Evolutionary conservation across 2,888 invertebrate species (phyloP).

Genomic region (Hirtodrosophila cameraria): DNA sequence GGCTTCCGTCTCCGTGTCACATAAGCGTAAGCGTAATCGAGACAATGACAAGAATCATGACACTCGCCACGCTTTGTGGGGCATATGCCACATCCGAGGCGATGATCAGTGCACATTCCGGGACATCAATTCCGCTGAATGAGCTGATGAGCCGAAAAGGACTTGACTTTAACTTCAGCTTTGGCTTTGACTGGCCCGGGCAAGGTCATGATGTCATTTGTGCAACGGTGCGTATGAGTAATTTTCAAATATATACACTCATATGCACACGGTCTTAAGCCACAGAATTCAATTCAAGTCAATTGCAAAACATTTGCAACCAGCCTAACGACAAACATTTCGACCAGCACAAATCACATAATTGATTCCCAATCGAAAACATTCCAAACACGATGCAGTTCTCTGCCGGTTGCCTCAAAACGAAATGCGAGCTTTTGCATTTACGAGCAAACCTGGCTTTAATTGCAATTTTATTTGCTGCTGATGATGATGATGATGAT

Average conservation of each 20-base stretch:
- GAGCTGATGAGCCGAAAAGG: conserved; percentile 2
- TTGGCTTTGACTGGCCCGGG: background rate
- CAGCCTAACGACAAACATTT: no score
- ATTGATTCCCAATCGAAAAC: no score
- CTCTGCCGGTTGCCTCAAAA: no score
- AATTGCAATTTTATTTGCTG: no score
- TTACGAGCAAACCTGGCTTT: no score
- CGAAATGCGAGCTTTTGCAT: no score
- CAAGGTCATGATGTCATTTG: conserved; percentile 24
- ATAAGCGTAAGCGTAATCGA: conserved; percentile 11
- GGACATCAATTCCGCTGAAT: conserved; percentile 18
- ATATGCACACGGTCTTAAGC: no score
- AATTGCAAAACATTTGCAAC: no score
- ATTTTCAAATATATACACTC: conserved; percentile 38
- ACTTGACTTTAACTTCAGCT: background rate
- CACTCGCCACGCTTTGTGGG: background rate
- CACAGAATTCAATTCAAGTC: no score
- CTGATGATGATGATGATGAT: no score
- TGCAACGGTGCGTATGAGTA: conserved; percentile 56
- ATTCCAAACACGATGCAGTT: no score
- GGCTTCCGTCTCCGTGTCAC: conserved; percentile 35
- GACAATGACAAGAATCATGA: conserved; percentile 9
- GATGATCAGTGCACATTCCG: conserved; percentile 41
- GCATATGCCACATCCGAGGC: conserved; percentile 1
- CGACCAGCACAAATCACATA: no score